Evolutionary conservation across 1,140 invertebrate species (phyloP).

Genomic region (Drosophila murphyi): DNA sequence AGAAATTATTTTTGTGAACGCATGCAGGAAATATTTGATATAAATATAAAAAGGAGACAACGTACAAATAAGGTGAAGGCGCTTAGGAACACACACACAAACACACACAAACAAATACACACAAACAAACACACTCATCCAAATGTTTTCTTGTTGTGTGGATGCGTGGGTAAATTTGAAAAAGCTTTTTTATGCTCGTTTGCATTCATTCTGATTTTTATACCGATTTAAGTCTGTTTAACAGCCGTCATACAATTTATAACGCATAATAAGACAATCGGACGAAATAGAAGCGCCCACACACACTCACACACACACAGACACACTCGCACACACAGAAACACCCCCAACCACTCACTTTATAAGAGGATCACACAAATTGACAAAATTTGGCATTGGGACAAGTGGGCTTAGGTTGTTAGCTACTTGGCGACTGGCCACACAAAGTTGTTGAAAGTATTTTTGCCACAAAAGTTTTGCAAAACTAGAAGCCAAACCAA

Average conservation of each 20-base stretch:
- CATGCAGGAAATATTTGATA: conserved; percentile 51
- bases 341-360: background rate
- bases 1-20: conserved; percentile 63
- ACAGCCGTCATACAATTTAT: conserved; percentile 71
- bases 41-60: background rate
- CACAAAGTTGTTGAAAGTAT: conserved; percentile 52
- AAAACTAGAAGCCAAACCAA: conserved; percentile 73
- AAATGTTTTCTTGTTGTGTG: conserved; percentile 4
- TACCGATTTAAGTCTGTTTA: conserved; percentile 74
- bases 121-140: background rate
- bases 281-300: conserved; percentile 36
- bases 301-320: conserved; percentile 15
- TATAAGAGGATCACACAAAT: conserved; percentile 70
- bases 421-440: conserved; percentile 33
- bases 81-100: background rate
- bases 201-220: conserved; percentile 70
- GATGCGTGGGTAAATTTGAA: conserved; percentile 53
- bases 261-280: conserved; percentile 72
- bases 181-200: conserved; percentile 79
- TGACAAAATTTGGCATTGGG: conserved; percentile 47
- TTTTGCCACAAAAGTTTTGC: conserved; percentile 67
- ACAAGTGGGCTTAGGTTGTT: conserved; percentile 47
- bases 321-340: conserved; percentile 9
- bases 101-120: conserved; percentile 19
- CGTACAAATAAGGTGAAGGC: background rate